These are phyloP conservation scores for Labeo calbasu DNA, from an alignment of 2,797 vertebrate species.

Conservation along the genomic window DNA sequence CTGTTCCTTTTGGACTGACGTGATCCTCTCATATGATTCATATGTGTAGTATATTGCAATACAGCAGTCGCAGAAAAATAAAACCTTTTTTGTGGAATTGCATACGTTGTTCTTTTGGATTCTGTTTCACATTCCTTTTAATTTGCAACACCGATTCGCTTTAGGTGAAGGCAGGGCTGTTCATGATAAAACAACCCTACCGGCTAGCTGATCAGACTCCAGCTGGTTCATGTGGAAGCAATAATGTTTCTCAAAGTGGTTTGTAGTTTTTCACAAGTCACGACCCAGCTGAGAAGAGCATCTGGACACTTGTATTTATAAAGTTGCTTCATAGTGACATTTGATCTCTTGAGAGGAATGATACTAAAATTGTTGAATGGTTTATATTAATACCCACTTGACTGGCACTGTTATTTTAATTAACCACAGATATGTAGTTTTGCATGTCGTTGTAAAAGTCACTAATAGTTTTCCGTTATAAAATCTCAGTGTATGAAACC, in stretches of 20 bases:
- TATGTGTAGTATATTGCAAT: background rate
- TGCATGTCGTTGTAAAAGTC: background rate
- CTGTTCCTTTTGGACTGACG: background rate
- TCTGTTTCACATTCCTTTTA: slow-evolving; percentile 1
- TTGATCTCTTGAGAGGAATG: slow-evolving; percentile 20
- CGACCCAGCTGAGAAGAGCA: background rate
- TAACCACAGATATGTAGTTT: background rate
- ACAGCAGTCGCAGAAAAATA: background rate
- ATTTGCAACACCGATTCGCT: background rate
- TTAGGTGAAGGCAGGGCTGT: background rate
- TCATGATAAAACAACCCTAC: background rate
- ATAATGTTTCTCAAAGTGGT: background rate
- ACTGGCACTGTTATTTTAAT: background rate
- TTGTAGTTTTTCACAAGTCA: slow-evolving; percentile 10
- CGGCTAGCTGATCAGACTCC: background rate
- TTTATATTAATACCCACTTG: background rate
- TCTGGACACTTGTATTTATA: slow-evolving; percentile 32
- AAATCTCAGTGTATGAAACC: background rate
- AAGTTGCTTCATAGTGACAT: slow-evolving; percentile 14
- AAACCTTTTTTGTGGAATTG: background rate
- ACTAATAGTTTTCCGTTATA: background rate
- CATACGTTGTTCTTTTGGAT: background rate
- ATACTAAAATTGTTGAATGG: background rate
- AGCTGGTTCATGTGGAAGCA: background rate
- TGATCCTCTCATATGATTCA: background rate